Base-by-base conservation (phyloP, 2,113 vertebrate genomes). In the Anarrhichthys ocellatus region DNA sequence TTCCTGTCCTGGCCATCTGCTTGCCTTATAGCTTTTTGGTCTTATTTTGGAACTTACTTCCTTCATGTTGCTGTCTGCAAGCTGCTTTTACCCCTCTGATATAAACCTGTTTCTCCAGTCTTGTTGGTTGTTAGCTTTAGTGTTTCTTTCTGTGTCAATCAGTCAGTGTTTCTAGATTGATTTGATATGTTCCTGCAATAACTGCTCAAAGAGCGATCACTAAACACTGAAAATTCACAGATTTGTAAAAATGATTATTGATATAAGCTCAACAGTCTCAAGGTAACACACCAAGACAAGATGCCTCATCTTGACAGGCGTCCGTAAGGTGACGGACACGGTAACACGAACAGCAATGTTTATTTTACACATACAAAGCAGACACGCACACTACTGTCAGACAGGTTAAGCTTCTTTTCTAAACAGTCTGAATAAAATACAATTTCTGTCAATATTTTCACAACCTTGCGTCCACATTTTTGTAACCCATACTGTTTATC, bases 381-480 rank as follows among this genome's bases (percentile, higher is more conserved):
- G 50, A 59, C 6, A 6, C 64, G 22, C 56, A 2, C 17, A 22
- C 5, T 9, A 34, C 20, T 38, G 56, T 29, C 58, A 50, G 77
- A 15, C 6, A 24, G 78, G 52, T 73, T 18, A 27, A 62, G 13
- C 48, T 42, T 50, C 22, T 61, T 69, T 77, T 63, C 22, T 66
- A 69, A 75, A 65, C 52, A 44, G 20, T 18, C 29, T 18, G 15
- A 46, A 56, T 34, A 34, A 34, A 34, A 34, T 40, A 29, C 9
- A 24, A 6, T 64, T n/a, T 54, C 44, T 65, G 32, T 85, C 67
- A 63, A 8, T 71, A 27, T 80, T 61, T 66, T 50, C 24, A 22
- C 40, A 36, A 32, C 22, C 5, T 22, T 46, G 20, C 5, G 3
- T 6, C 22, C 36, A 14, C 10, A 20, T 62, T 4, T 8, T 14